Base-by-base conservation (phyloP, 2,888 invertebrate genomes). In the Thalpophila matura region DNA sequence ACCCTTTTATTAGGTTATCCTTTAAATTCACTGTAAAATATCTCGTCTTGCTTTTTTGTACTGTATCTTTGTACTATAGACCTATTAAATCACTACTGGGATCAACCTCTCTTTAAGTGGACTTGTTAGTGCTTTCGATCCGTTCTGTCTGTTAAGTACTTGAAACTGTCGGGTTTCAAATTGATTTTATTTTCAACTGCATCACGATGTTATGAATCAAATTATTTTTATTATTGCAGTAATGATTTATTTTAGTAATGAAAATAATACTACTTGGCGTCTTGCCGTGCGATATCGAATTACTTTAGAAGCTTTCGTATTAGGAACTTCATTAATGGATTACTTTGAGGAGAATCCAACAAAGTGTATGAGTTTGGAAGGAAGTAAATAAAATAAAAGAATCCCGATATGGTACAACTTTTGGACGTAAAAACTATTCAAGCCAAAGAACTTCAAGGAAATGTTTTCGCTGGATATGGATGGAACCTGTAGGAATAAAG, bases 241-340 rank as follows among this genome's bases (percentile, higher is more conserved):
- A 51, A 71, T 51, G 54, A 58, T 71, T 64, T 58, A 67, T 77
- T 64, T 77, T 79, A 74, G 67, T 59, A 67, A 71, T 75, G 73
- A 62, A 80, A 78, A 74, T 81, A 82, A 84, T 73, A 64, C 43
- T 62, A 67, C 50, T 86, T 85, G 85, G 86, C 81, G 50, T 26
- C 54, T 29, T 83, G 83, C 83, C 85, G 78, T 42, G 60, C 29
- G 62, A 57, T 71, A 65, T 81, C 72, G 66, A 57, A 73, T 82
- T 78, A 76, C 79, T 66, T 54, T 66, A 66, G 57, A 74, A 77
- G 66, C 63, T 70, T 65, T 58, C 59, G 62, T 58, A 66, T 60
- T 43, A 69, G 58, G 16, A 63, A 57, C 50, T 63, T 72, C 65
- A 53, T 69, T 71, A 77, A 74, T 74, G 63, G 57, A 45, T 58